Percentiles rank a stretch among this genome's conserved stretches.
These are phyloP conservation scores for Lamprologus tigripictilis DNA, from an alignment of 2,113 vertebrate genomes.

Conservation along the genomic window DNA sequence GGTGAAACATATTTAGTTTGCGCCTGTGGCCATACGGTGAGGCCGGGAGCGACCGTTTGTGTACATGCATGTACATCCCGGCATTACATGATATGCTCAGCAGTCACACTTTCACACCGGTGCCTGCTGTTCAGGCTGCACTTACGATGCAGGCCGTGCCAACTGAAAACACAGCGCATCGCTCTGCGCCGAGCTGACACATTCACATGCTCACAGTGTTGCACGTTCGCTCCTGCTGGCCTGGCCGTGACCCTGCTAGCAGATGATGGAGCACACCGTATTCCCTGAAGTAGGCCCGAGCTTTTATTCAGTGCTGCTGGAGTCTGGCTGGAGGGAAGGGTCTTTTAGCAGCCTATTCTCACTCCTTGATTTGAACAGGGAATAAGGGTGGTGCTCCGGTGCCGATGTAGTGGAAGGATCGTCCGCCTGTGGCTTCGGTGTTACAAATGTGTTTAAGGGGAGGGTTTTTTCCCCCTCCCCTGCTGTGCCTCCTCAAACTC, in stretches of 20 bases:
- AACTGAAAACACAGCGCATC: not conserved
- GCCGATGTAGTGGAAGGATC: not conserved
- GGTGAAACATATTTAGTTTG: not conserved
- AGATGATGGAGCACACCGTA: constrained; percentile 40
- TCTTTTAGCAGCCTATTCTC: constrained; percentile 40
- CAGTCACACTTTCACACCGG: not conserved
- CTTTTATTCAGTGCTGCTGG: constrained; percentile 10
- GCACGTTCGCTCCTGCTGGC: constrained; percentile 28
- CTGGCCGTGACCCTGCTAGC: constrained; percentile 43
- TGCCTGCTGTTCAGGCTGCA: not conserved
- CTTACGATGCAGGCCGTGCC: not conserved
- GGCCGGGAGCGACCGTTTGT: not conserved
- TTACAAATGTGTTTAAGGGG: not conserved
- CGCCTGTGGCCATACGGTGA: not conserved
- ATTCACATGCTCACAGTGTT: constrained; percentile 29
- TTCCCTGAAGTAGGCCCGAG: constrained; percentile 35
- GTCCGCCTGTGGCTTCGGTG: not conserved
- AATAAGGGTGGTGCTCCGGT: constrained; percentile 17
- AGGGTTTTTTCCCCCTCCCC: not conserved
- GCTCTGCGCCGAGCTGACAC: constrained; percentile 3
- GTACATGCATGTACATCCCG: not conserved
- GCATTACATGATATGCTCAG: not conserved
- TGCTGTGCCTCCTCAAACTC: not conserved
- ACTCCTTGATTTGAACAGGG: constrained; percentile 48
- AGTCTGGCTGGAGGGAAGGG: constrained; percentile 19